A percentile compares a stretch with the other conserved stretches of the same genome.
These are phyloP conservation scores for Gastrophryne carolinensis DNA, from an alignment of 2,797 vertebrate species.

Conservation along the genomic window DNA sequence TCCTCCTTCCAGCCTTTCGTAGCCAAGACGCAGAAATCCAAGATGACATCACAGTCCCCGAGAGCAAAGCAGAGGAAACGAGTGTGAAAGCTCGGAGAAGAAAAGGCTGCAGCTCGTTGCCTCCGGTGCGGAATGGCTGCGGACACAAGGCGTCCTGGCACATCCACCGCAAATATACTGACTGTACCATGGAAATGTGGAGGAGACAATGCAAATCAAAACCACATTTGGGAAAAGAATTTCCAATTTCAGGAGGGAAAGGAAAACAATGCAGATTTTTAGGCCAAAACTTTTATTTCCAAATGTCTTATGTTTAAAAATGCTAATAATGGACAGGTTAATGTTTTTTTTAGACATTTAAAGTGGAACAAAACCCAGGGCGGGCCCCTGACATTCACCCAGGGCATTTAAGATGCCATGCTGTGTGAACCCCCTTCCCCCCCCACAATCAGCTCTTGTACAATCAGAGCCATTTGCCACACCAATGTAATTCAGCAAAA, in stretches of 20 bases:
- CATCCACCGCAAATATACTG: not conserved
- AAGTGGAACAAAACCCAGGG: too few relatives aligned
- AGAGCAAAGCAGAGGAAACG: constrained; percentile 13
- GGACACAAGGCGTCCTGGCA: not conserved
- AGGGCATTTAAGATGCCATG: too few relatives aligned
- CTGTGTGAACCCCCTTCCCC: too few relatives aligned
- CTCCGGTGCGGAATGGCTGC: constrained; percentile 20
- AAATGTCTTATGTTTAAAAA: too few relatives aligned
- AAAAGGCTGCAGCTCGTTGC: constrained; percentile 18
- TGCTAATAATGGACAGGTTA: too few relatives aligned
- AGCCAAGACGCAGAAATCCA: constrained; percentile 13
- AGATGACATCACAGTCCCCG: constrained; percentile 39
- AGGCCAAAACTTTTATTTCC: not conserved
- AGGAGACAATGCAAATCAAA: constrained; percentile 34
- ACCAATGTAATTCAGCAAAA: too few relatives aligned
- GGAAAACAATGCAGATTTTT: too few relatives aligned
- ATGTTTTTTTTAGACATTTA: too few relatives aligned
- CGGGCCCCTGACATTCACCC: too few relatives aligned
- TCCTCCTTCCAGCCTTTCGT: not conserved
- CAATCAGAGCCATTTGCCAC: too few relatives aligned
- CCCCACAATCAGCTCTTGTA: too few relatives aligned
- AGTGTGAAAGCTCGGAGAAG: not conserved
- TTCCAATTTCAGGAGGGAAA: not conserved
- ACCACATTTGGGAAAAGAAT: constrained; percentile 38
- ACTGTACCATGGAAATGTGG: not conserved